phyloP scores from a whole-genome alignment of 2,888 invertebrate genomes.

The Lasioglossum oenotherae region DNA sequence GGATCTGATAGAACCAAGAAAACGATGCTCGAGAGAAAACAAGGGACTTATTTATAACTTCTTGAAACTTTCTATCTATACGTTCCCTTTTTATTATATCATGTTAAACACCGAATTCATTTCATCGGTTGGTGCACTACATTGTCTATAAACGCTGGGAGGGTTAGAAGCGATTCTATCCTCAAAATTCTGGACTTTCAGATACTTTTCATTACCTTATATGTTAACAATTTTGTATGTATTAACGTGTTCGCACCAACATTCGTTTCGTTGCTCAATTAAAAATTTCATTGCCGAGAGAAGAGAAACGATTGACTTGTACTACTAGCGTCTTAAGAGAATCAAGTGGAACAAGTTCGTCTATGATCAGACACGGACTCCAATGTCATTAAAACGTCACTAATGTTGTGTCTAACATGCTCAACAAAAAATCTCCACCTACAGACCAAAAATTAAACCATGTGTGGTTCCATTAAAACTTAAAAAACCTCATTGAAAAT shows the following conservation, averaged over 20 bases:
- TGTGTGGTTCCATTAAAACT: no score
- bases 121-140: neutral
- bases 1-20: constrained; percentile 1
- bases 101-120: neutral
- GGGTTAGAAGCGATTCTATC: neutral
- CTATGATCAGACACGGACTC: neutral
- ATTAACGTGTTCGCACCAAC: neutral
- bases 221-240: neutral
- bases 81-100: neutral
- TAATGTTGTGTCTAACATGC: neutral
- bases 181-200: neutral
- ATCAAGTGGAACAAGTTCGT: neutral
- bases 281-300: neutral
- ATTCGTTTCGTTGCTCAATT: neutral
- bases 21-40: neutral
- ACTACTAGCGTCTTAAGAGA: neutral
- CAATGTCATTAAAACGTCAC: neutral
- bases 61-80: neutral
- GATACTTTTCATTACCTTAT: neutral
- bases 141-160: neutral
- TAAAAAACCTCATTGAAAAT: neutral
- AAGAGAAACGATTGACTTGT: neutral
- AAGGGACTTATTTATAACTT: constrained; percentile 3
- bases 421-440: neutral
- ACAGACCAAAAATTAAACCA: neutral